Evolutionary conservation across 2,113 vertebrate species (phyloP).

Genomic region (Phalacrocorax pelagicus): DNA sequence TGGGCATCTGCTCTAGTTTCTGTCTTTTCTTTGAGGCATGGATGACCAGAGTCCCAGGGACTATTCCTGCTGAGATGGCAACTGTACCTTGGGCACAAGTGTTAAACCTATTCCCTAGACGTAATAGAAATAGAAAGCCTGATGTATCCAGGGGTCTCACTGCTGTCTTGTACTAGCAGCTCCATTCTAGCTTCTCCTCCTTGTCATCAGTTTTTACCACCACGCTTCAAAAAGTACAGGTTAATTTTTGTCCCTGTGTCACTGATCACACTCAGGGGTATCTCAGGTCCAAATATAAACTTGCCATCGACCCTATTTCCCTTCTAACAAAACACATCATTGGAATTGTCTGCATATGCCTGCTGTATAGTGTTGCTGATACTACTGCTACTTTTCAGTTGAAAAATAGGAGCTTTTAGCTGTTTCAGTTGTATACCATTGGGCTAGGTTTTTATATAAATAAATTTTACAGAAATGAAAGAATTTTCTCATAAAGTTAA

Average conservation of each 20-base stretch:
- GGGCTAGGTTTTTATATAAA: not conserved
- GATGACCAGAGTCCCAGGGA: not conserved
- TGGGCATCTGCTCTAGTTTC: not conserved
- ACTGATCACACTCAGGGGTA: not conserved
- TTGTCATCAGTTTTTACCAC: not conserved
- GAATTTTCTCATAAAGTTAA: not conserved
- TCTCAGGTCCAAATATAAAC: accelerated
- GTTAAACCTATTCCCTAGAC: not conserved
- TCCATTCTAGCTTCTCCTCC: not conserved
- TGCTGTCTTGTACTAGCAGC: not conserved
- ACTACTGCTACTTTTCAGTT: not conserved
- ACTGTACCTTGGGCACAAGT: not conserved
- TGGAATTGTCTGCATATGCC: not conserved
- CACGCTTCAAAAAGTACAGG: not conserved
- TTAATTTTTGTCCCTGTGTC: not conserved
- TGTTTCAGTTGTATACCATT: not conserved
- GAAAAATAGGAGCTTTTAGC: not conserved
- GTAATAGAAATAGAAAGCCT: too few species aligned
- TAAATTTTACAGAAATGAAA: not conserved
- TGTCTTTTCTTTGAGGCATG: not conserved
- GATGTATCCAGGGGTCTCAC: not conserved
- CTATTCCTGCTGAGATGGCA: not conserved
- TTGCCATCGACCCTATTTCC: not conserved
- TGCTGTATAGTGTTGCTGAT: accelerated
- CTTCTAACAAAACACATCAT: not conserved